These are phyloP conservation scores for Eugnorisma glareosa DNA, from an alignment of 2,888 invertebrate genomes.

Conservation along the genomic window DNA sequence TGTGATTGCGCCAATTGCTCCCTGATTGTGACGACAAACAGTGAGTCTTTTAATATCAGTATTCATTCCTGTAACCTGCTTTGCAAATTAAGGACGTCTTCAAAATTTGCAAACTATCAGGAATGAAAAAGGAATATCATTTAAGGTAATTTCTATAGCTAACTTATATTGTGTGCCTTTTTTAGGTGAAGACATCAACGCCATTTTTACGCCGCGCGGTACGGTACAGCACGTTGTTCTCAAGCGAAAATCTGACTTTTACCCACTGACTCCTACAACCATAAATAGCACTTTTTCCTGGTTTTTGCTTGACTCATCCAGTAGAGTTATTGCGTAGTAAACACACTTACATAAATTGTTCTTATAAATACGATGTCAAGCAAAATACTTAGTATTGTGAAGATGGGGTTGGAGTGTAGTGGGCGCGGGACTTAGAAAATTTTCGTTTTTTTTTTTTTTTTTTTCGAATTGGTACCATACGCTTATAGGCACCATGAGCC, in stretches of 20 bases:
- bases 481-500: too few species aligned
- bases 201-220: background rate
- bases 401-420: too few species aligned
- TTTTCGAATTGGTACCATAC: too few species aligned
- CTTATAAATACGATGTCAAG: background rate
- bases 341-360: background rate
- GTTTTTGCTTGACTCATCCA: background rate
- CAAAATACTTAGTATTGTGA: background rate
- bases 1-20: background rate
- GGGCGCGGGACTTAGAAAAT: too few species aligned
- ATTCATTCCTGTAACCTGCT: background rate
- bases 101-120: too few species aligned
- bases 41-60: background rate
- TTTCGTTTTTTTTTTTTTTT: too few species aligned
- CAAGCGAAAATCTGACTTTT: background rate
- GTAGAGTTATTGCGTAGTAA: background rate
- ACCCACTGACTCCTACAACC: background rate
- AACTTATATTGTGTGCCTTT: background rate
- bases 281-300: background rate
- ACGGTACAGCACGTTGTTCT: background rate
- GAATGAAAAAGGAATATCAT: too few species aligned
- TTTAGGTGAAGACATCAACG: background rate
- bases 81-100: background rate
- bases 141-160: too few species aligned
- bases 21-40: background rate